Conservation (phyloP, 2,888 invertebrate species). For the Pandemis corylana region DNA sequence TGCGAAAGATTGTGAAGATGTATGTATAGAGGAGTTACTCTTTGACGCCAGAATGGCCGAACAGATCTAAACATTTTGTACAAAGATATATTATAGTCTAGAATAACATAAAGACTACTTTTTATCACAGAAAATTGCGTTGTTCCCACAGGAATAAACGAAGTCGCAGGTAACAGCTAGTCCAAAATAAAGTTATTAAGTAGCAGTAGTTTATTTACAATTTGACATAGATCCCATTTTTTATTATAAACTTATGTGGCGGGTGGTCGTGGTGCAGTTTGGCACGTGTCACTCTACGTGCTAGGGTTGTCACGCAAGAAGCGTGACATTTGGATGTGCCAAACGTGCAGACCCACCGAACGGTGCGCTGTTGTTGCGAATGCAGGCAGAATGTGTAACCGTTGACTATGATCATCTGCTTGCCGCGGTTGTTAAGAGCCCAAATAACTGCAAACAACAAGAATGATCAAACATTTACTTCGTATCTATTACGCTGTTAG, state of each 20-base stretch:
- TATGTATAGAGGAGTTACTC: no score
- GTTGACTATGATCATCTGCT: conserved; percentile 47
- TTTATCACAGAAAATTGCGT: no score
- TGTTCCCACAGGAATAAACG: no score
- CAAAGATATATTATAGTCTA: no score
- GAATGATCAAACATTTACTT: no score
- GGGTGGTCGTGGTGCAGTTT: conserved; percentile 35
- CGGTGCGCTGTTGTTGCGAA: neutral
- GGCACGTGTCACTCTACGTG: conserved; percentile 5
- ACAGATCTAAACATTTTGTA: no score
- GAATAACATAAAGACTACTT: no score
- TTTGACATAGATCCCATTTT: conserved; percentile 27
- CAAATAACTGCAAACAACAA: neutral
- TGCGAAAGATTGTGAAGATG: no score
- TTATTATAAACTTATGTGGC: conserved; percentile 25
- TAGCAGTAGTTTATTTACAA: neutral
- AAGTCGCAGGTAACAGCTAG: no score
- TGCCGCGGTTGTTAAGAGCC: conserved; percentile 44
- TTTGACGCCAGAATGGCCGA: no score
- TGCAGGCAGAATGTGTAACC: conserved; percentile 48
- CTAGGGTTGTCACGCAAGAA: neutral
- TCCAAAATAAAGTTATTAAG: no score
- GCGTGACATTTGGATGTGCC: conserved; percentile 19
- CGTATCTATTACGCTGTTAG: no score
- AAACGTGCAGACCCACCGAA: conserved; percentile 16